These are phyloP conservation scores for Erpornis zantholeuca DNA, from an alignment of 2,113 vertebrate species.

Conservation along the genomic window DNA sequence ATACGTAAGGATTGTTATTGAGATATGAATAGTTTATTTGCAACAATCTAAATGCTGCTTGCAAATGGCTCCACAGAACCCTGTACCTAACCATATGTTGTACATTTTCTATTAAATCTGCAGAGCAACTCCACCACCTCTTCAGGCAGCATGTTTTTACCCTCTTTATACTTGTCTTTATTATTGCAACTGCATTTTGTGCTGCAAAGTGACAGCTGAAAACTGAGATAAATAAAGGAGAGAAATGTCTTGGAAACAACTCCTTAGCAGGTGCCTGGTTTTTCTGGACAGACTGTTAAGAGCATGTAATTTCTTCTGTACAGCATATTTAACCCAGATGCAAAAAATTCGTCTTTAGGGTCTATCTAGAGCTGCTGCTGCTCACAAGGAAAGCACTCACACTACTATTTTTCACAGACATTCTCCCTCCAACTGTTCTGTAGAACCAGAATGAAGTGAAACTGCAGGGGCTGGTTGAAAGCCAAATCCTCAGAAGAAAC, in stretches of 20 bases:
- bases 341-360: background rate
- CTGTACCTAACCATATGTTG: background rate
- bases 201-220: background rate
- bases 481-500: constrained; percentile 26
- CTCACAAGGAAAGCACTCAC: background rate
- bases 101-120: background rate
- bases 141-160: background rate
- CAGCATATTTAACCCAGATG: background rate
- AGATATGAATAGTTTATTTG: background rate
- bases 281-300: background rate
- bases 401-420: background rate
- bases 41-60: background rate
- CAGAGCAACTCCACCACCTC: background rate
- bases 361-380: background rate
- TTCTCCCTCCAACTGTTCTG: background rate
- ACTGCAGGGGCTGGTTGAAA: background rate
- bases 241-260: background rate
- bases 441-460: background rate
- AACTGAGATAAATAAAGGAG: background rate
- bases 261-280: background rate
- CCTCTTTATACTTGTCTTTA: background rate
- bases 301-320: background rate
- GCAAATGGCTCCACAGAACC: background rate
- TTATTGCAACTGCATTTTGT: background rate
- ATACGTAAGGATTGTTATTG: background rate